Percentiles rank a stretch among this genome's conserved stretches.
Conservation (phyloP, 2,113 vertebrate genomes). For the Pteronura brasiliensis region DNA sequence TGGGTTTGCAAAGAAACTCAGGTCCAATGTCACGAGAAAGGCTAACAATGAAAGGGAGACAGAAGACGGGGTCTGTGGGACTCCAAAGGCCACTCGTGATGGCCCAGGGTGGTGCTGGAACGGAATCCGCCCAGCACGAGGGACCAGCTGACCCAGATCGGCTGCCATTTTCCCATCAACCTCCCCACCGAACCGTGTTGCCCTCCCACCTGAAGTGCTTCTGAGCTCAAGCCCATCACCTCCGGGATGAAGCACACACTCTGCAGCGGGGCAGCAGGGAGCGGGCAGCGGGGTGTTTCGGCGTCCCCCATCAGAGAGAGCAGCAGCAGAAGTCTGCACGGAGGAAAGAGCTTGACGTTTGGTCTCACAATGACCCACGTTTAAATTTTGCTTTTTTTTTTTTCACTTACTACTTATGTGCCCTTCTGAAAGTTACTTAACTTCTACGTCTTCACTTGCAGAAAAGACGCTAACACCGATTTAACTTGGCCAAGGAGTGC, state of each 20-base stretch:
- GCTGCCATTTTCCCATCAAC: not conserved
- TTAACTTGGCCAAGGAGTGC: accelerated
- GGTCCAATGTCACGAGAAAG: not conserved
- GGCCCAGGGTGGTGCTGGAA: accelerated
- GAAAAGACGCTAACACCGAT: not conserved
- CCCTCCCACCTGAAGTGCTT: not conserved
- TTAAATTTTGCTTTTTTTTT: not conserved
- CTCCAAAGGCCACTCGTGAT: not conserved
- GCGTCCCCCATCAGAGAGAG: not conserved
- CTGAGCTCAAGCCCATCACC: not conserved
- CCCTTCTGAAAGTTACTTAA: not conserved
- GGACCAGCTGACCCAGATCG: not conserved
- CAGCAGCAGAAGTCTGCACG: too few relatives aligned
- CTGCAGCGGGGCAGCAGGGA: not conserved
- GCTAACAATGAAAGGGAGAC: not conserved
- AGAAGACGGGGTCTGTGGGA: not conserved
- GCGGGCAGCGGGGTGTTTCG: not conserved
- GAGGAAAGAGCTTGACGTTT: not conserved
- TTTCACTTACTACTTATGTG: not conserved
- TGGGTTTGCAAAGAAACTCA: not conserved
- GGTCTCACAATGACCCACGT: not conserved
- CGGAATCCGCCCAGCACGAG: accelerated
- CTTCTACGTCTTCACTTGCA: not conserved
- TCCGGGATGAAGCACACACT: not conserved
- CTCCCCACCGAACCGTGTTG: not conserved